A percentile compares a stretch with the other conserved stretches of the same genome.
These are phyloP conservation scores for Epistrophella euchroma DNA, from an alignment of 2,888 invertebrate genomes.

Conservation along the genomic window DNA sequence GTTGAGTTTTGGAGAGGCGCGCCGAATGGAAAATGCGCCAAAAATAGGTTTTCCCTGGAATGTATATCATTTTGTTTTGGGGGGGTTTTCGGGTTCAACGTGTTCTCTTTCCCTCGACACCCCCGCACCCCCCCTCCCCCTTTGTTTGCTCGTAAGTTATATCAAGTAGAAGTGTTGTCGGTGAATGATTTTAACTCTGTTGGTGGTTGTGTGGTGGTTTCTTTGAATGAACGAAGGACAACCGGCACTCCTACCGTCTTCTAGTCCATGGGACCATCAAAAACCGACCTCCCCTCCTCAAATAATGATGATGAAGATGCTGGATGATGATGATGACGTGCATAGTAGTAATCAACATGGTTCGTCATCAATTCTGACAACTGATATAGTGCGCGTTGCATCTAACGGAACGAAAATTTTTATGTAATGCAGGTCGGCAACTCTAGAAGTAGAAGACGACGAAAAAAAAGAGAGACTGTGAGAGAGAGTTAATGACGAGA, in stretches of 20 bases:
- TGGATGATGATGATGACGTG: conserved; percentile 56
- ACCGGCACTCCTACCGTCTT: conserved; percentile 48
- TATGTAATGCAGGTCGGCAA: conserved; percentile 70
- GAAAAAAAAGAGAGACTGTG: background rate
- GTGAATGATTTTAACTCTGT: conserved; percentile 61
- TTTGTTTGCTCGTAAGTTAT: background rate
- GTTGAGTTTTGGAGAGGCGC: conserved; percentile 60
- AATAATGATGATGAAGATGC: background rate
- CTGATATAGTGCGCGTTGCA: conserved; percentile 57
- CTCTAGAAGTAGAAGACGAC: conserved; percentile 33
- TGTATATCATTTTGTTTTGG: conserved; percentile 55
- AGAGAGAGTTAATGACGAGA: background rate
- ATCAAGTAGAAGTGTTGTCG: conserved; percentile 21
- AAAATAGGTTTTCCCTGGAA: conserved; percentile 68
- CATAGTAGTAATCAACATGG: conserved; percentile 51
- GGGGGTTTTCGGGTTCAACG: conserved; percentile 60
- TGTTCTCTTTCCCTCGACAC: conserved; percentile 42
- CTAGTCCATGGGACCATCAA: conserved; percentile 33
- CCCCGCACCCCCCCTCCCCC: no score
- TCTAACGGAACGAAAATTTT: conserved; percentile 12
- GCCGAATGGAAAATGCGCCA: conserved; percentile 73
- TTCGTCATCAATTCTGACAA: conserved; percentile 67
- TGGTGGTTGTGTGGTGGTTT: conserved; percentile 63
- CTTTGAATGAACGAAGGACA: conserved; percentile 74
- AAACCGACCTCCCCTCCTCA: background rate